Percentiles rank a stretch among this genome's conserved stretches.
Evolutionary conservation across 2,113 vertebrate genomes (phyloP).

Genomic region (Melanotaenia duboulayi): DNA sequence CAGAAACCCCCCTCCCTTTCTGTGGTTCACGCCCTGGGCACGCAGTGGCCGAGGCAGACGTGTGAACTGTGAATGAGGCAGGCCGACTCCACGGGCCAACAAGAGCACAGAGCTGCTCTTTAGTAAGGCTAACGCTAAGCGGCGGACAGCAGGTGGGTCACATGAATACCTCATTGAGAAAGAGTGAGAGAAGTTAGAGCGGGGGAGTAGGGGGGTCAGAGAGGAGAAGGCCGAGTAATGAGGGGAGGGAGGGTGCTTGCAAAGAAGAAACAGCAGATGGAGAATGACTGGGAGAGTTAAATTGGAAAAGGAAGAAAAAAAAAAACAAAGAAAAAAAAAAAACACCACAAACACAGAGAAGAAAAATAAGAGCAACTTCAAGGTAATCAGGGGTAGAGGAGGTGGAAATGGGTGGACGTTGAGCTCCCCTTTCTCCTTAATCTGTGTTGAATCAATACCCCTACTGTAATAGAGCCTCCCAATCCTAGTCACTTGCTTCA

Average conservation of each 20-base stretch:
- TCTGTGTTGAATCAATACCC: slow-evolving; percentile 72
- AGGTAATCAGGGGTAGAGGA: background rate
- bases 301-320: slow-evolving; percentile 14
- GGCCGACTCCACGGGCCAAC: slow-evolving; percentile 58
- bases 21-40: slow-evolving; percentile 62
- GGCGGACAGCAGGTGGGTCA: slow-evolving; percentile 80
- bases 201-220: background rate
- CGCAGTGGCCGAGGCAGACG: slow-evolving; percentile 67
- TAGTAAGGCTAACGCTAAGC: slow-evolving; percentile 68
- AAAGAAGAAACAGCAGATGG: slow-evolving; percentile 60
- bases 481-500: slow-evolving; percentile 67
- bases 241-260: slow-evolving; percentile 35
- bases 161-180: slow-evolving; percentile 83
- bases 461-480: slow-evolving; percentile 68
- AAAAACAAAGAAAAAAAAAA: slow-evolving; percentile 23
- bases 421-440: slow-evolving; percentile 42
- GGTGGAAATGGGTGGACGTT: slow-evolving; percentile 21
- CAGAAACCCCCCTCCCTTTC: slow-evolving; percentile 10
- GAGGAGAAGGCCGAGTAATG: slow-evolving; percentile 45
- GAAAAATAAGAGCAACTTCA: slow-evolving; percentile 31
- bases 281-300: slow-evolving; percentile 44
- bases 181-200: slow-evolving; percentile 66
- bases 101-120: slow-evolving; percentile 73
- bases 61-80: slow-evolving; percentile 79
- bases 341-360: slow-evolving; percentile 21